phyloP scores from a whole-genome alignment of 1,140 invertebrate species.

The Globodera rostochiensis region DNA sequence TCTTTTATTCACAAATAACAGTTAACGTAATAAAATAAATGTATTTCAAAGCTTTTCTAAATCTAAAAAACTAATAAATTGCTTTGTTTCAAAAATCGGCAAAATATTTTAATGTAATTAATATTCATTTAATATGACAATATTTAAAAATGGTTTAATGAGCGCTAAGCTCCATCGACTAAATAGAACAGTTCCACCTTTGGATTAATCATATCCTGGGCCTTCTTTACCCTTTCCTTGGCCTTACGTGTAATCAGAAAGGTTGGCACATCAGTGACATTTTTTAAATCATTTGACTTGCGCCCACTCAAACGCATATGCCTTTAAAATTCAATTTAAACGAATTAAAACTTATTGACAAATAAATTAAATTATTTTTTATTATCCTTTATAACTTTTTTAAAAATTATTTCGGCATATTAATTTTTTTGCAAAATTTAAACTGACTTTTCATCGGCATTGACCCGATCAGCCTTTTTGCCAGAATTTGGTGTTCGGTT shows the following conservation, averaged over 20 bases:
- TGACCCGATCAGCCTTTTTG: background rate
- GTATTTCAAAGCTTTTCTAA: too few species aligned
- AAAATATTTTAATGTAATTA: background rate
- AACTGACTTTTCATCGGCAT: too few species aligned
- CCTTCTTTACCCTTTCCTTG: conserved; percentile 1
- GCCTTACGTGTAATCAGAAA: background rate
- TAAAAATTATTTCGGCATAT: too few species aligned
- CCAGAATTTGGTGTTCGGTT: conserved; percentile 11
- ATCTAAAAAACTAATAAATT: too few species aligned
- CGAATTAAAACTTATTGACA: background rate
- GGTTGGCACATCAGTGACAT: background rate
- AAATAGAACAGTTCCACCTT: conserved; percentile 10
- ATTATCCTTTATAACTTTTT: too few species aligned
- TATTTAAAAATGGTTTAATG: background rate
- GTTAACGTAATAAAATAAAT: too few species aligned
- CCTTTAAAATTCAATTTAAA: background rate
- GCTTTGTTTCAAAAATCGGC: too few species aligned
- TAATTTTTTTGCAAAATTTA: too few species aligned
- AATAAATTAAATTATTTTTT: too few species aligned
- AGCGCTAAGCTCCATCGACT: conserved; percentile 5
- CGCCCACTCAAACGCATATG: background rate
- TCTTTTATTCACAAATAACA: too few species aligned
- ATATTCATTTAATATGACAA: background rate
- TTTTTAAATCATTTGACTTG: background rate
- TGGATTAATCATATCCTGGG: background rate